Base-by-base conservation (phyloP, 1,140 invertebrate species). In the Atta texana region DNA sequence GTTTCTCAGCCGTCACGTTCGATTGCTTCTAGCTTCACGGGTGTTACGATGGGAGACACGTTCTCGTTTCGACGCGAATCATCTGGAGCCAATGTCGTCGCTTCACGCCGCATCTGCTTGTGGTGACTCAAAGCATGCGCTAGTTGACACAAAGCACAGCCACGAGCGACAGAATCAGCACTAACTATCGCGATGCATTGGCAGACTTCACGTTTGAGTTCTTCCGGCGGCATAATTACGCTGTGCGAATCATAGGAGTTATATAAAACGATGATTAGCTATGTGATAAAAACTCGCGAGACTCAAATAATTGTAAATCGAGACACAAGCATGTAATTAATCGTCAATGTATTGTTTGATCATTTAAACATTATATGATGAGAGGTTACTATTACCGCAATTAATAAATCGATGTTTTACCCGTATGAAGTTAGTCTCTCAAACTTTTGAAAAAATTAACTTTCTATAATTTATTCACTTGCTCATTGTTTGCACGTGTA, bases 11-110 rank as follows among this genome's bases (percentile, higher is more conserved):
- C 55, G 24, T 74, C 69, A 84, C 71, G 69, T 84, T 61, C 69
- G 39, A 84, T 51, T 84, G 68, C 31, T 31, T 82, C 68, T 49
- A 39, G 18, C 5, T 31, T 34, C 4, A 82, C 44, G 49, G 49
- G 12, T 68, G 34, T 44, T 31, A 71, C 44, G 18, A 21, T 53
- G 39, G 34, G 16, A 39, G n/a, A 69, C 39, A 61, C 39, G 68
- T 74, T 84, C 39, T 51, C 69, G 21, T 61, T 84, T 84, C 28
- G 55, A 75, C 49, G 16, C 64, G 69, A 75, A 55, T 84, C 80
- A 75, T 84, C 80, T 84, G 69, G 80, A 61, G 69, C 55, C 80
- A 49, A 84, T 84, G 57, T 63, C 55, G 39, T 51, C 57, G n/a
- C 28, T 39, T 69, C 31, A 24, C 77, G n/a, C 31, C 64, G 39